Conservation (phyloP, 2,797 vertebrate genomes). For the Taenioides sp. region DNA sequence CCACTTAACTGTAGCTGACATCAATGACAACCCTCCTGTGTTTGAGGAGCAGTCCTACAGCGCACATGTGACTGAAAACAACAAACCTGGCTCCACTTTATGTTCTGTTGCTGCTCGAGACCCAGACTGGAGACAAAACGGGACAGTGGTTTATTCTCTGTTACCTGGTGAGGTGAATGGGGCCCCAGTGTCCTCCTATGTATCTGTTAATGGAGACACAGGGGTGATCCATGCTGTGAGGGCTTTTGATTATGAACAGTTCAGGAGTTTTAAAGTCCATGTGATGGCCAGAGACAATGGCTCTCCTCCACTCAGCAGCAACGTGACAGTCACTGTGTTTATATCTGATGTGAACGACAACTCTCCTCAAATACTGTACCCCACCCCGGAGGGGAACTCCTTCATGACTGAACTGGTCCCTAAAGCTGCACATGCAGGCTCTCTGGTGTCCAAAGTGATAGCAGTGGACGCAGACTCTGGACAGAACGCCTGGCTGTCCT, state of each 20-base stretch:
- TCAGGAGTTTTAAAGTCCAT: conserved; percentile 56
- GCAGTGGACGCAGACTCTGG: conserved; percentile 84
- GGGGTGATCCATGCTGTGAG: conserved; percentile 40
- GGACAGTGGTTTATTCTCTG: conserved; percentile 42
- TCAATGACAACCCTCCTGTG: conserved; percentile 71
- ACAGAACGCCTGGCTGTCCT: conserved; percentile 84
- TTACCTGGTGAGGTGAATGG: conserved; percentile 38
- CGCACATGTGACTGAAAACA: conserved; percentile 56
- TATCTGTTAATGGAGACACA: conserved; percentile 47
- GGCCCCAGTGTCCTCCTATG: conserved; percentile 33
- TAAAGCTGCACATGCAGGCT: conserved; percentile 70
- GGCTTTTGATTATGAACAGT: conserved; percentile 60
- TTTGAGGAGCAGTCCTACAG: conserved; percentile 67
- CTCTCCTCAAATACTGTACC: conserved; percentile 39
- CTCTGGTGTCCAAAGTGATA: conserved; percentile 82
- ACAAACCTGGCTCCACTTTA: conserved; percentile 53
- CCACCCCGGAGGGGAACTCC: conserved; percentile 28
- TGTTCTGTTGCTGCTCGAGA: conserved; percentile 42
- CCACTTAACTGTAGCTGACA: conserved; percentile 57
- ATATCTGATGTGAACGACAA: conserved; percentile 77
- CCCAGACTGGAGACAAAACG: conserved; percentile 44
- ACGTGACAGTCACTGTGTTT: conserved; percentile 76
- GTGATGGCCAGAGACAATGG: conserved; percentile 79
- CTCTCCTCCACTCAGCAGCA: conserved; percentile 56
- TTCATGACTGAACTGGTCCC: conserved; percentile 52